phyloP scores from a whole-genome alignment of 2,888 invertebrate species.

The Camptogramma bilineatum region DNA sequence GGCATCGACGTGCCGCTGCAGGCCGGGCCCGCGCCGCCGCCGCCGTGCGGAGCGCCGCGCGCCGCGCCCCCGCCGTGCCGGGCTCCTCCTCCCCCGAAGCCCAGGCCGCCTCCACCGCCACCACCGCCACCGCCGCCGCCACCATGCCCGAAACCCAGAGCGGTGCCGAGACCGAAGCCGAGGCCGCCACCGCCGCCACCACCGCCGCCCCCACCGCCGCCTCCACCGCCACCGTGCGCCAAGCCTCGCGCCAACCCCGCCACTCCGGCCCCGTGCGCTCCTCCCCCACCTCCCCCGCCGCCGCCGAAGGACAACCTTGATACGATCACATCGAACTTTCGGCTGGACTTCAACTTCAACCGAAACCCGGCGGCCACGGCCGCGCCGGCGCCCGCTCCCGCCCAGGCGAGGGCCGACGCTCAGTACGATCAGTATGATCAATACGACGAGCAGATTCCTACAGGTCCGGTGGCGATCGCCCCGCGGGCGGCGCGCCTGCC shows the following conservation, averaged over 20 bases:
- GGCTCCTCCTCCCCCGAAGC: slow-evolving; percentile 42
- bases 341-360: slow-evolving; percentile 74
- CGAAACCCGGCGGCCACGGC: slow-evolving; percentile 60
- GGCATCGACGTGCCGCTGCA: slow-evolving; percentile 72
- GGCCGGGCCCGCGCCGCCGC: slow-evolving; percentile 57
- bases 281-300: slow-evolving; percentile 57
- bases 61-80: slow-evolving; percentile 42
- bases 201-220: slow-evolving; percentile 59
- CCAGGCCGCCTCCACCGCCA: slow-evolving; percentile 48
- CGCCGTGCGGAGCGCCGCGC: slow-evolving; percentile 45
- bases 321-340: slow-evolving; percentile 72
- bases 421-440: slow-evolving; percentile 6
- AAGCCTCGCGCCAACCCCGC: slow-evolving; percentile 71
- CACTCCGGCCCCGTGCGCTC: slow-evolving; percentile 67
- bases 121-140: slow-evolving; percentile 56
- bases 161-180: slow-evolving; percentile 62
- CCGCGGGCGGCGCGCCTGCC: slow-evolving; percentile 75
- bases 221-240: slow-evolving; percentile 68
- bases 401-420: slow-evolving; percentile 36
- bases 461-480: slow-evolving; percentile 52
- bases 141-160: slow-evolving; percentile 70
- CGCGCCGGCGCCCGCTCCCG: slow-evolving; percentile 47
- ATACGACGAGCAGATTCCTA: slow-evolving; percentile 16
- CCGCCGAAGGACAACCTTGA: slow-evolving; percentile 62
- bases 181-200: slow-evolving; percentile 54